Percentiles rank a stretch among this genome's conserved stretches.
Evolutionary conservation across 2,113 vertebrate genomes (phyloP).

Genomic region (Phrynosoma platyrhinos): DNA sequence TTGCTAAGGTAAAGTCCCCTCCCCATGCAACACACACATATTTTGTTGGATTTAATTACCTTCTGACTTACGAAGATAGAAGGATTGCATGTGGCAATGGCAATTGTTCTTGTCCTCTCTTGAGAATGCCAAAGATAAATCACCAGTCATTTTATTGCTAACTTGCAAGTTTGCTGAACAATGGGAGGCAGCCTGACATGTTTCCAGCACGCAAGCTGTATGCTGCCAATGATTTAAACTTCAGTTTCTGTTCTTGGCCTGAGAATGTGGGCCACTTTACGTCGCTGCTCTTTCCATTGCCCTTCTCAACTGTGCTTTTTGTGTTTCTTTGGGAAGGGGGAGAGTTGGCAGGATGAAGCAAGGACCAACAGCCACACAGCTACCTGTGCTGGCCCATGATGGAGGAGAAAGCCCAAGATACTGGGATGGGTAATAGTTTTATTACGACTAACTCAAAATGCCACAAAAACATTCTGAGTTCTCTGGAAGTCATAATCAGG

Average conservation of each 20-base stretch:
- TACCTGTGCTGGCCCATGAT: no score
- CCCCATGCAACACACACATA: slow-evolving; percentile 34
- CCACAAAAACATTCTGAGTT: background rate
- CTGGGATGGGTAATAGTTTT: background rate
- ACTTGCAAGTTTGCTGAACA: slow-evolving; percentile 44
- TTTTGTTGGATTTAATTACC: slow-evolving; percentile 41
- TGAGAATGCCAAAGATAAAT: slow-evolving; percentile 53
- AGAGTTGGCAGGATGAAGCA: background rate
- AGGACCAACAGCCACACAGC: no score
- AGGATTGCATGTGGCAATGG: slow-evolving; percentile 8
- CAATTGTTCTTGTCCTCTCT: slow-evolving; percentile 22
- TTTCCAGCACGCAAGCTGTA: background rate
- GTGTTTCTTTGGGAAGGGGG: background rate
- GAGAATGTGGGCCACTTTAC: background rate
- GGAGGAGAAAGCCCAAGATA: background rate
- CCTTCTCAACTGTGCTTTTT: background rate
- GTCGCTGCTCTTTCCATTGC: background rate
- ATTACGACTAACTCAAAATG: background rate
- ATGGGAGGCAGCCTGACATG: slow-evolving; percentile 22
- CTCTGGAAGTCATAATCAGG: background rate
- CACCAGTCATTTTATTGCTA: slow-evolving; percentile 38
- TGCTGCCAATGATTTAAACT: slow-evolving; percentile 20
- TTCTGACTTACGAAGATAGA: slow-evolving; percentile 43
- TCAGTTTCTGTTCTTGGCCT: slow-evolving; percentile 24
- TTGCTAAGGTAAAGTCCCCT: slow-evolving; percentile 44